Conservation (phyloP, 2,797 vertebrate species). For the Phrynocephalus guinanensis region DNA sequence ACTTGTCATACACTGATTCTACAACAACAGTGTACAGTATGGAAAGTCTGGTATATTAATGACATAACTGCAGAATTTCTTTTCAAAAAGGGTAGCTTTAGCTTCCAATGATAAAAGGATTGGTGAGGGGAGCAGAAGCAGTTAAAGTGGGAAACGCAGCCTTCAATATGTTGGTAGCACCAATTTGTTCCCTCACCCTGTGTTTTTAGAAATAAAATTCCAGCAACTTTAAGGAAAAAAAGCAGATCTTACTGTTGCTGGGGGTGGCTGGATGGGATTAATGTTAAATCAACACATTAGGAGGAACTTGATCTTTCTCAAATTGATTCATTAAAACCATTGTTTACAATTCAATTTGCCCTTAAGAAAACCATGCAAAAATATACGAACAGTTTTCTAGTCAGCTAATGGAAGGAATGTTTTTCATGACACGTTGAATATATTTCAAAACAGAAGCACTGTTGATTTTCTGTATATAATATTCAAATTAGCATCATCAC, state of each 20-base stretch:
- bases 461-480: background rate
- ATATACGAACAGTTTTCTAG: slow-evolving; percentile 32
- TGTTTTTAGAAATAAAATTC: slow-evolving; percentile 35
- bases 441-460: background rate
- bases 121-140: background rate
- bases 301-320: slow-evolving; percentile 26
- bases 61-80: too few relatives aligned
- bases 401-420: background rate
- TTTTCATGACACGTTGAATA: too few relatives aligned
- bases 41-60: too few relatives aligned
- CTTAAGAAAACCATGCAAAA: slow-evolving; percentile 7
- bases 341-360: slow-evolving; percentile 9
- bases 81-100: too few relatives aligned
- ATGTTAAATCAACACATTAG: background rate
- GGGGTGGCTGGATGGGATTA: slow-evolving; percentile 5
- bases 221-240: slow-evolving; percentile 35
- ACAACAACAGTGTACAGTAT: background rate
- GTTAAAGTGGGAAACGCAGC: too few relatives aligned
- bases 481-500: background rate
- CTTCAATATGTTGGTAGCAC: slow-evolving; percentile 23
- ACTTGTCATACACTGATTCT: background rate
- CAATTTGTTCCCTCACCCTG: background rate
- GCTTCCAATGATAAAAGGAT: too few relatives aligned
- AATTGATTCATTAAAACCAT: slow-evolving; percentile 19
- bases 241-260: background rate